Evolutionary conservation across 2,888 invertebrate genomes (phyloP).

Genomic region (Biston betularia): DNA sequence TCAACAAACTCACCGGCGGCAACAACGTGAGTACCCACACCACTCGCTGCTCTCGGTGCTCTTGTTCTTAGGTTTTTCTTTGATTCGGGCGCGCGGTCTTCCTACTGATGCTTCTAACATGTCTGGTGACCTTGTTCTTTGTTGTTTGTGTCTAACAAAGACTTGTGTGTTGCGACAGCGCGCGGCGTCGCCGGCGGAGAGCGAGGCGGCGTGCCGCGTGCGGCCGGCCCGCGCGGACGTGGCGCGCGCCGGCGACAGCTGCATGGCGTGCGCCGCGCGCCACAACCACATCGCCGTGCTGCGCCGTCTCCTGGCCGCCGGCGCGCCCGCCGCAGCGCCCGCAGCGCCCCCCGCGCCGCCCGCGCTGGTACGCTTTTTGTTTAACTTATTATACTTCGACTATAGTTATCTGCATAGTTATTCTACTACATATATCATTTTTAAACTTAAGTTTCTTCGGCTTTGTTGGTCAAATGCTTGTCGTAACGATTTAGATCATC

Average conservation of each 20-base stretch:
- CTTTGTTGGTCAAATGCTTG: too few species aligned
- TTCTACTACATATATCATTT: too few species aligned
- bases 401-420: too few species aligned
- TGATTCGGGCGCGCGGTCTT: too few species aligned
- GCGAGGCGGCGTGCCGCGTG: constrained; percentile 55
- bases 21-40: constrained; percentile 46
- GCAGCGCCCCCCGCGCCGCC: constrained; percentile 54
- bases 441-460: too few species aligned
- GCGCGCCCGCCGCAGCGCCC: constrained; percentile 91
- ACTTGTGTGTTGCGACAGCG: constrained; percentile 5
- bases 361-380: constrained; percentile 11
- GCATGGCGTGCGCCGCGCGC: constrained; percentile 93
- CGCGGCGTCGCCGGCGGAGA: not conserved
- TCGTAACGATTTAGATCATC: too few species aligned
- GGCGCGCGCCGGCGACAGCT: constrained; percentile 92
- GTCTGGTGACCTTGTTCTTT: too few species aligned
- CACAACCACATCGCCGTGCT: constrained; percentile 90
- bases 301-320: constrained; percentile 89
- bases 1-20: constrained; percentile 90
- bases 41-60: not conserved
- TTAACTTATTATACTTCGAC: too few species aligned
- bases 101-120: too few species aligned
- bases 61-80: too few species aligned
- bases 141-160: not conserved
- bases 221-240: constrained; percentile 91